Evolutionary conservation across 92 coral and sea anemone genomes (phyloP).

Genomic region (Phenganax stokvisi): DNA sequence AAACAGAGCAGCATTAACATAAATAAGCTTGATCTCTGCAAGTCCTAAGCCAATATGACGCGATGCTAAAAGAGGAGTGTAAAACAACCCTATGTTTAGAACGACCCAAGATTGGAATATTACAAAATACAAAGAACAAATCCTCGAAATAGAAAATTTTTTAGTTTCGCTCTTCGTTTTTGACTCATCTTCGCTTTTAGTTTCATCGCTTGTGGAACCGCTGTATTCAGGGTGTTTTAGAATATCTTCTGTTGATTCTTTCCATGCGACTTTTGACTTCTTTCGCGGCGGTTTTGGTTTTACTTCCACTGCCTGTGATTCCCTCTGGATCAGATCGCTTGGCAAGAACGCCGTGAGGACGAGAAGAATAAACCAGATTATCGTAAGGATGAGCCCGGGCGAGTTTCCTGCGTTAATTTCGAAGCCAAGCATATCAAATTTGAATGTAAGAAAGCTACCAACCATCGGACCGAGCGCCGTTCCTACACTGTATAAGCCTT

Average conservation of each 20-base stretch:
- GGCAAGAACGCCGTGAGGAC: neutral
- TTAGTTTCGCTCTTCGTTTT: neutral
- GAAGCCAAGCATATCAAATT: neutral
- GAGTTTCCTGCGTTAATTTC: conserved; percentile 14
- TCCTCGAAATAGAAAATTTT: neutral
- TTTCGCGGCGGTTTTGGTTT: neutral
- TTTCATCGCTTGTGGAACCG: too few species aligned
- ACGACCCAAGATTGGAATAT: neutral
- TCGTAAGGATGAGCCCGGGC: neutral
- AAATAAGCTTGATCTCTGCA: neutral
- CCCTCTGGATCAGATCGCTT: neutral
- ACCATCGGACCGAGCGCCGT: neutral
- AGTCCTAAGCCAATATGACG: neutral
- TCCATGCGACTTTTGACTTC: too few species aligned
- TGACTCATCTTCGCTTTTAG: neutral
- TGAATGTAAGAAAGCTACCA: conserved; percentile 1
- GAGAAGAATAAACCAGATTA: neutral
- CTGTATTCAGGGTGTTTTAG: too few species aligned
- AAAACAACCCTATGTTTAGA: neutral
- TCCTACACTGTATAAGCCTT: neutral
- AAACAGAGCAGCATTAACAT: neutral
- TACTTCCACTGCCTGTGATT: neutral
- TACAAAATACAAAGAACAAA: neutral
- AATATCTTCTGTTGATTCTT: too few species aligned
- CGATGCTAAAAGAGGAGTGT: neutral